Evolutionary conservation across 1,140 invertebrate species (phyloP).

Genomic region (Megalonaias nervosa): DNA sequence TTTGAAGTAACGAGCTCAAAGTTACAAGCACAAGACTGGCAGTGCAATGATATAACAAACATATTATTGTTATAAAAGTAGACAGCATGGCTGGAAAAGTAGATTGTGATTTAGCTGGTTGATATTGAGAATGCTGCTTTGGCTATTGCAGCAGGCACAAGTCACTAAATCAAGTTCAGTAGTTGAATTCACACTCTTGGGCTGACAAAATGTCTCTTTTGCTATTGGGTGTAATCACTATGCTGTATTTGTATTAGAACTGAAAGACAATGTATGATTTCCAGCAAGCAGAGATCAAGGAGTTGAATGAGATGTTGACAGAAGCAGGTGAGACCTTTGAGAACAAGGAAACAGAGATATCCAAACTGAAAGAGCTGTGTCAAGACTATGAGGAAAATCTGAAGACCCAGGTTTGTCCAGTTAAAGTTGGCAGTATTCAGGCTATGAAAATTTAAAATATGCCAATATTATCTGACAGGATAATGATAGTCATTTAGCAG

Average conservation of each 20-base stretch:
- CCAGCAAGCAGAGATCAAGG: conserved; percentile 49
- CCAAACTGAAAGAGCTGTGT: conserved; percentile 39
- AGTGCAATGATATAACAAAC: too few relatives aligned
- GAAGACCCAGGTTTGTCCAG: conserved; percentile 37
- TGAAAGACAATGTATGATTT: not conserved
- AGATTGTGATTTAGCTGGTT: too few relatives aligned
- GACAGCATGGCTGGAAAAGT: too few relatives aligned
- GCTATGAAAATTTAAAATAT: not conserved
- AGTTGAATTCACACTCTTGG: too few relatives aligned
- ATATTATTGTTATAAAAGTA: too few relatives aligned
- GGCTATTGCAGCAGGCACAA: too few relatives aligned
- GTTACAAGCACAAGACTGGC: too few relatives aligned
- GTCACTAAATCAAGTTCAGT: too few relatives aligned
- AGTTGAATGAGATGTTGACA: conserved; percentile 59
- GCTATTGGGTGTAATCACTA: not conserved
- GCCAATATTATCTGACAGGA: too few relatives aligned
- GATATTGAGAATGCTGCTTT: too few relatives aligned
- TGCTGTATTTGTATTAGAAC: not conserved
- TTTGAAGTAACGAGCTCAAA: too few relatives aligned
- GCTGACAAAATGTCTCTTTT: too few relatives aligned
- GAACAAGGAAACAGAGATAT: conserved; percentile 53
- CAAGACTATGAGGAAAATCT: conserved; percentile 46
- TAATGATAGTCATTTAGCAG: not conserved
- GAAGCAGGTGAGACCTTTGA: conserved; percentile 64
- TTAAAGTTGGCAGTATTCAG: conserved; percentile 3